A percentile compares a stretch with the other conserved stretches of the same genome.
phyloP scores from a whole-genome alignment of 53 echinoderm and acorn worm genomes.

The Paelopatides confundens region DNA sequence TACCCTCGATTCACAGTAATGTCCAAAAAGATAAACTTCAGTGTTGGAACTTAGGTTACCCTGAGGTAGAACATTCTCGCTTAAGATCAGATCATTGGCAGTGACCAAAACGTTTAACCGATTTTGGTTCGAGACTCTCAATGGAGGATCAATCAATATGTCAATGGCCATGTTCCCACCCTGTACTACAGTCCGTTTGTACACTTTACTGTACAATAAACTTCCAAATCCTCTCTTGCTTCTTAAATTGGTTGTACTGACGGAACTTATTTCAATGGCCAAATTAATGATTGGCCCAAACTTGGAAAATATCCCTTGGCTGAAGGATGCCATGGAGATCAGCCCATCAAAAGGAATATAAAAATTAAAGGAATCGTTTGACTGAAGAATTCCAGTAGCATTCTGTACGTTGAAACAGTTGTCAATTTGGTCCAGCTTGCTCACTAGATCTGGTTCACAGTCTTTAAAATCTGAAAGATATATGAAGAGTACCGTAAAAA shows the following conservation, averaged over 20 bases:
- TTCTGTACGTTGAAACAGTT: too few species aligned
- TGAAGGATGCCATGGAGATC: neutral
- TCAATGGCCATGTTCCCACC: too few species aligned
- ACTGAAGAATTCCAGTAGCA: too few species aligned
- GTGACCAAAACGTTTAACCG: neutral
- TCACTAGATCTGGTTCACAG: neutral
- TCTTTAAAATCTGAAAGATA: neutral
- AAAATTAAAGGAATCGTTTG: too few species aligned
- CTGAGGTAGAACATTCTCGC: too few species aligned
- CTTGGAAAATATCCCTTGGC: neutral
- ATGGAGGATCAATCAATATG: neutral
- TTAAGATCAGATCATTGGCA: neutral
- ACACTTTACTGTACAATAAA: neutral
- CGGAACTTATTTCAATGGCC: neutral
- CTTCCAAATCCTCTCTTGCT: neutral
- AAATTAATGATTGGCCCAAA: neutral
- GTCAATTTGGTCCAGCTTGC: too few species aligned
- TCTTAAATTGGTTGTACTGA: neutral
- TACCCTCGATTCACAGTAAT: neutral
- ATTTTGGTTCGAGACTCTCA: neutral
- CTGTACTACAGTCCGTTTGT: neutral
- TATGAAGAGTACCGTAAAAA: too few species aligned
- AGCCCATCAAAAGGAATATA: neutral
- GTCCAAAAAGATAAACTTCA: neutral
- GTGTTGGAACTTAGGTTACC: neutral